phyloP scores from a whole-genome alignment of 2,888 invertebrate species.

The Brenthis daphne region DNA sequence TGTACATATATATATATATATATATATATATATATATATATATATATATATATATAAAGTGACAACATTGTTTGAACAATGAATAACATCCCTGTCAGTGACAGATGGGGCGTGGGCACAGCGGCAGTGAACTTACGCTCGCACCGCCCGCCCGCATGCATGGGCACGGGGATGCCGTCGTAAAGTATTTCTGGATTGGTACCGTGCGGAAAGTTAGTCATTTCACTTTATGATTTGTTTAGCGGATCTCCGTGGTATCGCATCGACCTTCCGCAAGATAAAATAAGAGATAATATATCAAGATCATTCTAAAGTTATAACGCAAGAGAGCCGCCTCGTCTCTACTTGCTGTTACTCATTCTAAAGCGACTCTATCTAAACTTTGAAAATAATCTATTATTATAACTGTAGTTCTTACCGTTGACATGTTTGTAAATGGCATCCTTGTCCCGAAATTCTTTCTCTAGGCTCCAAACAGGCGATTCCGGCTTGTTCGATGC shows the following conservation, averaged over 20 bases:
- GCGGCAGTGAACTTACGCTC: constrained; percentile 39
- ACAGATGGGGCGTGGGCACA: constrained; percentile 32
- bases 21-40: too few species aligned
- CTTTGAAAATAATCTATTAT: neutral
- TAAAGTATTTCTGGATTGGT: constrained; percentile 78
- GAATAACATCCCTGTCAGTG: constrained; percentile 27
- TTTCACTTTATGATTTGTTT: constrained; percentile 40
- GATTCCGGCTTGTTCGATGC: constrained; percentile 72
- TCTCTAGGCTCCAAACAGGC: constrained; percentile 70
- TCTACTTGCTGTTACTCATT: too few species aligned
- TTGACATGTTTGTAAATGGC: constrained; percentile 67
- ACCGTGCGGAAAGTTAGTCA: constrained; percentile 80
- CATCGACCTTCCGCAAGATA: constrained; percentile 64
- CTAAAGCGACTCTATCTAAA: neutral
- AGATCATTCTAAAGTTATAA: neutral
- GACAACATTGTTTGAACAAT: constrained; percentile 15
- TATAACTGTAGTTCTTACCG: constrained; percentile 57
- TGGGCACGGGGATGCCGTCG: constrained; percentile 57
- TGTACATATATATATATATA: too few species aligned
- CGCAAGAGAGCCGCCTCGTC: neutral
- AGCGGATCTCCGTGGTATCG: constrained; percentile 55
- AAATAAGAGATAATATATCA: constrained; percentile 43
- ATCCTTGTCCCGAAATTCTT: constrained; percentile 69
- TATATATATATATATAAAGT: neutral
- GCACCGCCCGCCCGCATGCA: constrained; percentile 26